These are phyloP conservation scores for Morus bassanus DNA, from an alignment of 2,797 vertebrate genomes.

Conservation along the genomic window DNA sequence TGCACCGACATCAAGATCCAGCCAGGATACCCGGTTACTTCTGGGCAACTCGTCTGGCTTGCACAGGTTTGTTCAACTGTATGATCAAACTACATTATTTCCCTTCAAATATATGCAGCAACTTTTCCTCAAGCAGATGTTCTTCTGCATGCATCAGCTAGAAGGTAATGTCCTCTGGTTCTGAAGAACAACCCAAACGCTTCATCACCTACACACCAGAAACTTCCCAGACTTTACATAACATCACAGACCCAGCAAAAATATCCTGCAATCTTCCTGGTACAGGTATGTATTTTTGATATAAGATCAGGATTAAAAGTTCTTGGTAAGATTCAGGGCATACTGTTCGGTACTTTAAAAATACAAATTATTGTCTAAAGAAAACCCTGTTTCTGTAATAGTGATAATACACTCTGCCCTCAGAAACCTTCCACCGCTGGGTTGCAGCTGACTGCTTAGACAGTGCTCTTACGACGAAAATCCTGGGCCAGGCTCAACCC, in stretches of 20 bases:
- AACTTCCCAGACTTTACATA: neutral
- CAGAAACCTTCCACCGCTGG: neutral
- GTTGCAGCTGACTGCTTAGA: neutral
- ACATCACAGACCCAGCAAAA: too few relatives aligned
- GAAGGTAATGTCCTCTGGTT: neutral
- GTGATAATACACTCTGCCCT: neutral
- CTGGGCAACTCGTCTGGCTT: neutral
- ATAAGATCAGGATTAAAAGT: too few relatives aligned
- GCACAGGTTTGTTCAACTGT: neutral
- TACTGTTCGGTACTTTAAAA: neutral
- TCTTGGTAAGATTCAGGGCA: too few relatives aligned
- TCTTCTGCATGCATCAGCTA: neutral
- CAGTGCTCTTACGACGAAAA: too few relatives aligned
- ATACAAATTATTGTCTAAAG: neutral
- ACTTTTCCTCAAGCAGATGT: neutral
- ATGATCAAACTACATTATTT: neutral
- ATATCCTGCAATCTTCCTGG: too few relatives aligned
- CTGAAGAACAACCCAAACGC: neutral
- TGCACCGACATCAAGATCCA: neutral
- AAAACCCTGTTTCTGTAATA: neutral
- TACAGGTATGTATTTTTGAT: too few relatives aligned
- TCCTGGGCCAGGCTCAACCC: too few relatives aligned
- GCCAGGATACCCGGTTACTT: neutral
- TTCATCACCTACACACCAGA: neutral
- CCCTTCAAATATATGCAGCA: neutral